These are phyloP conservation scores for Rynchops niger DNA, from an alignment of 2,113 vertebrate species.

Conservation along the genomic window DNA sequence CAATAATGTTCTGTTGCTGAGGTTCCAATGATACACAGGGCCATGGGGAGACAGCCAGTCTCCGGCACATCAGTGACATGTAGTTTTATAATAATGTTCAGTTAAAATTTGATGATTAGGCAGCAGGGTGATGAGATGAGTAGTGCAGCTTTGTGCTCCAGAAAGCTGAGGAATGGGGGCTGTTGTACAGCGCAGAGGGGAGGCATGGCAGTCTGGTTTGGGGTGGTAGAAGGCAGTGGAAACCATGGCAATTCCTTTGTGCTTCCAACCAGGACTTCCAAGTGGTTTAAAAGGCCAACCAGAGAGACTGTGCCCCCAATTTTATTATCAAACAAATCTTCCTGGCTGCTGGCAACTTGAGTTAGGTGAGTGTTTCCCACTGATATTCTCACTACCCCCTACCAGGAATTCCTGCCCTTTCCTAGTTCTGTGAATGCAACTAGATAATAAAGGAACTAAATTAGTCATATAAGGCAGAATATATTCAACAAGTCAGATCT, in stretches of 20 bases:
- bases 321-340: not conserved
- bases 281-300: not conserved
- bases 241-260: not conserved
- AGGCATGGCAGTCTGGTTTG: not conserved
- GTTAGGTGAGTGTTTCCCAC: not conserved
- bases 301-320: not conserved
- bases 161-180: not conserved
- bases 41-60: not conserved
- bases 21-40: not conserved
- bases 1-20: not conserved
- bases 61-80: not conserved
- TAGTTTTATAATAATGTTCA: not conserved
- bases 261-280: not conserved
- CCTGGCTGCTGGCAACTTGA: not conserved
- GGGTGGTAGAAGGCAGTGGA: not conserved
- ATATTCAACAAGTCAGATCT: not conserved
- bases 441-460: not conserved
- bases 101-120: not conserved
- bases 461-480: not conserved
- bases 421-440: not conserved
- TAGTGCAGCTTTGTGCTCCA: not conserved
- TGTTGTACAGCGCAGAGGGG: not conserved
- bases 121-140: not conserved
- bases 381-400: not conserved
- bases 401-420: not conserved